Evolutionary conservation across 2,113 vertebrate genomes (phyloP).

Genomic region (Chaetops frenatus): DNA sequence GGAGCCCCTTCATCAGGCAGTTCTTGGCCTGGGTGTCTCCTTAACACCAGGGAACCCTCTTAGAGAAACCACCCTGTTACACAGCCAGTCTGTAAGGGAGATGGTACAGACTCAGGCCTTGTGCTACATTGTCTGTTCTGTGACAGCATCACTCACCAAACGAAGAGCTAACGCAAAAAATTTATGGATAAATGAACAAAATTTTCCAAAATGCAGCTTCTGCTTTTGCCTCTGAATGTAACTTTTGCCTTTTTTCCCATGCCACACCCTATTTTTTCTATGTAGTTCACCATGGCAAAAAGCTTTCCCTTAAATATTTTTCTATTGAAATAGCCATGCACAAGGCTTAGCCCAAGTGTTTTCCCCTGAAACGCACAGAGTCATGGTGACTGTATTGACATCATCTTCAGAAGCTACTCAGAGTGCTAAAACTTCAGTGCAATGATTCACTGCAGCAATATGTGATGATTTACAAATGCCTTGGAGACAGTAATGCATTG

Average conservation of each 20-base stretch:
- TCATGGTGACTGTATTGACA: background rate
- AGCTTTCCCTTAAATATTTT: slow-evolving; percentile 27
- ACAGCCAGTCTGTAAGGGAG: background rate
- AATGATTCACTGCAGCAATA: background rate
- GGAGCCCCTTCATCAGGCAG: background rate
- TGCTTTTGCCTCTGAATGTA: background rate
- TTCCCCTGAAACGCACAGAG: background rate
- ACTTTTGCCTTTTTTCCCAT: background rate
- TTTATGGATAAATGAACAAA: background rate
- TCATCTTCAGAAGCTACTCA: background rate
- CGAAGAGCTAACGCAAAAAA: background rate
- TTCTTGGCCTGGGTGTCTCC: background rate
- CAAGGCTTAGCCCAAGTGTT: background rate
- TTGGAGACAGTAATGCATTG: background rate
- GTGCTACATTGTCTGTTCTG: background rate
- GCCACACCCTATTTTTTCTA: background rate
- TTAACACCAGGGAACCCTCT: background rate
- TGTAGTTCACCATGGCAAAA: background rate
- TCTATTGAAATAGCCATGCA: background rate
- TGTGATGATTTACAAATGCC: background rate
- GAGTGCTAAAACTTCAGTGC: background rate
- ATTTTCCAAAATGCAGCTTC: background rate
- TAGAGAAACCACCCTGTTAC: background rate
- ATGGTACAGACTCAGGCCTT: background rate
- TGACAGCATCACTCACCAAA: background rate